Conservation (phyloP, 2,113 vertebrate genomes). For the Elaphurus davidianus region DNA sequence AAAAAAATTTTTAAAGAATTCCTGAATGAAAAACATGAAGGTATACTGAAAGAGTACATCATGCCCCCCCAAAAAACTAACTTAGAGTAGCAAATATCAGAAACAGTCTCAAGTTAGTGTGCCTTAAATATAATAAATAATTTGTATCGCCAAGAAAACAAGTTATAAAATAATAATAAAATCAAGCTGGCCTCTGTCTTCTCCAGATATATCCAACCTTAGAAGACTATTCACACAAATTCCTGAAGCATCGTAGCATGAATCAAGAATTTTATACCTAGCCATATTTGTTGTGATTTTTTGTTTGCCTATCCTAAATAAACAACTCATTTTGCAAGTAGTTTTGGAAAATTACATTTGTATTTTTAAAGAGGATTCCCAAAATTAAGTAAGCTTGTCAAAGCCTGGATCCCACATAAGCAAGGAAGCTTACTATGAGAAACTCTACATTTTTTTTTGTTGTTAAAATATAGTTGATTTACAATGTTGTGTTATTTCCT, state of each 20-base stretch:
- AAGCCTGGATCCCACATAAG: neutral
- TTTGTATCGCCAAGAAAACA: neutral
- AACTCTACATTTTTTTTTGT: neutral
- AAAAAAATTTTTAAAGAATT: neutral
- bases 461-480: neutral
- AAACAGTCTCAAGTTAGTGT: neutral
- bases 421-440: neutral
- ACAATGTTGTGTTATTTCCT: neutral
- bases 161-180: neutral
- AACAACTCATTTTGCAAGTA: neutral
- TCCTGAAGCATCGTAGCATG: neutral
- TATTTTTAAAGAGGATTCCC: neutral
- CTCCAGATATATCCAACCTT: neutral
- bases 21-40: neutral
- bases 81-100: neutral
- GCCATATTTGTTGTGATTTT: neutral
- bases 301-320: neutral
- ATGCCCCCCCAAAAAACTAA: neutral
- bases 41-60: neutral
- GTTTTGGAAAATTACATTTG: neutral
- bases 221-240: neutral
- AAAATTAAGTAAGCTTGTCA: neutral
- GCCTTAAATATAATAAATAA: neutral
- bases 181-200: neutral
- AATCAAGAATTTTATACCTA: neutral